These are phyloP conservation scores for Drosophila crucigera DNA, from an alignment of 2,888 invertebrate genomes.

Conservation along the genomic window DNA sequence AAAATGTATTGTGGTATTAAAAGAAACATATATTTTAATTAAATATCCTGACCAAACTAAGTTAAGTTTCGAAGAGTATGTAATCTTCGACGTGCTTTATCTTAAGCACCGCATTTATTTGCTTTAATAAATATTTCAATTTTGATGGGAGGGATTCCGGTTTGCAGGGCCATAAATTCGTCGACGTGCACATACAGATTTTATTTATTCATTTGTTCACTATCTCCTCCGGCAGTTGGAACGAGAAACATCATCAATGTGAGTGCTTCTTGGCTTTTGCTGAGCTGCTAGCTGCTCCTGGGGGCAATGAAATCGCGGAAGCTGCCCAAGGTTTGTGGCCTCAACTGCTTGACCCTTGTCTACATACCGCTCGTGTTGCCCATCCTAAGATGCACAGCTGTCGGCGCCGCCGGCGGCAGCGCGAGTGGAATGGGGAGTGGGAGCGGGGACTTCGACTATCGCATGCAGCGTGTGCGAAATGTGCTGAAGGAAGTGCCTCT, in stretches of 20 bases:
- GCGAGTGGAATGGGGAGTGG: conserved; percentile 65
- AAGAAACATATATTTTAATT: neutral
- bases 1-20: neutral
- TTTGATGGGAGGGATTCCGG: neutral
- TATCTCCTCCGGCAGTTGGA: conserved; percentile 43
- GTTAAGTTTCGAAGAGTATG: neutral
- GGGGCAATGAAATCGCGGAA: conserved; percentile 85
- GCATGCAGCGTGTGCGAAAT: conserved; percentile 87
- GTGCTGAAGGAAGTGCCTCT: conserved; percentile 88
- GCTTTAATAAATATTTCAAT: conserved; percentile 1
- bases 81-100: neutral
- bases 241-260: conserved; percentile 80
- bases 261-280: conserved; percentile 76
- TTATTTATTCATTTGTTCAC: conserved; percentile 8
- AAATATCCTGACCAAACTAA: neutral
- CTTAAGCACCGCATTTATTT: neutral
- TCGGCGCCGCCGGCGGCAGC: conserved; percentile 27
- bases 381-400: conserved; percentile 82
- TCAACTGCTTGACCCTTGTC: conserved; percentile 85
- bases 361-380: conserved; percentile 84
- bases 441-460: conserved; percentile 86
- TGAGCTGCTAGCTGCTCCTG: conserved; percentile 78
- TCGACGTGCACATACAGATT: neutral
- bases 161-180: neutral
- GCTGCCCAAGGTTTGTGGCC: conserved; percentile 85